Conservation (phyloP, 2,888 invertebrate genomes). For the Cerastis leucographa region DNA sequence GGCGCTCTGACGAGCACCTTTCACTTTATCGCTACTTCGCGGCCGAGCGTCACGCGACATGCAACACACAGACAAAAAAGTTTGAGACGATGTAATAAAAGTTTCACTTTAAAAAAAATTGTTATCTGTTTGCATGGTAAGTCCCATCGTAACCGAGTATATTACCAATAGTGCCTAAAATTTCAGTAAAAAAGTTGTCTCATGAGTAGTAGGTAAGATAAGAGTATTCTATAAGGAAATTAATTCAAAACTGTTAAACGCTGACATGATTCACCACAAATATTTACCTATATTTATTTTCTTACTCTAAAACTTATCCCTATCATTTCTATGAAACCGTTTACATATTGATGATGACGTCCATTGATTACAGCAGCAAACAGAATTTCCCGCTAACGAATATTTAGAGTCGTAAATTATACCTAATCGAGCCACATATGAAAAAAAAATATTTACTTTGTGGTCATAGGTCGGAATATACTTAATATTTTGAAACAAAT, state of each 20-base stretch:
- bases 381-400: not conserved
- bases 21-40: too few species aligned
- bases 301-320: not conserved
- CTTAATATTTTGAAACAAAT: not conserved
- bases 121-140: too few species aligned
- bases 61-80: too few species aligned
- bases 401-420: not conserved
- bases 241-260: not conserved
- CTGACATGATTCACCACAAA: not conserved
- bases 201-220: not conserved
- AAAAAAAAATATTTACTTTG: constrained; percentile 8
- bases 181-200: too few species aligned
- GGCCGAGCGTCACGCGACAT: too few species aligned
- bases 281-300: not conserved
- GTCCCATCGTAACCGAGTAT: too few species aligned
- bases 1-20: too few species aligned
- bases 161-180: too few species aligned
- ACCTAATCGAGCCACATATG: not conserved
- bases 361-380: not conserved
- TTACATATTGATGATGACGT: not conserved
- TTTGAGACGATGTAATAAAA: too few species aligned
- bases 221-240: not conserved
- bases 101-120: too few species aligned
- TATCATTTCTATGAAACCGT: not conserved
- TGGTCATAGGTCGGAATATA: not conserved